These are phyloP conservation scores for Coptotermes formosanus DNA, from an alignment of 1,140 invertebrate species.

Conservation along the genomic window DNA sequence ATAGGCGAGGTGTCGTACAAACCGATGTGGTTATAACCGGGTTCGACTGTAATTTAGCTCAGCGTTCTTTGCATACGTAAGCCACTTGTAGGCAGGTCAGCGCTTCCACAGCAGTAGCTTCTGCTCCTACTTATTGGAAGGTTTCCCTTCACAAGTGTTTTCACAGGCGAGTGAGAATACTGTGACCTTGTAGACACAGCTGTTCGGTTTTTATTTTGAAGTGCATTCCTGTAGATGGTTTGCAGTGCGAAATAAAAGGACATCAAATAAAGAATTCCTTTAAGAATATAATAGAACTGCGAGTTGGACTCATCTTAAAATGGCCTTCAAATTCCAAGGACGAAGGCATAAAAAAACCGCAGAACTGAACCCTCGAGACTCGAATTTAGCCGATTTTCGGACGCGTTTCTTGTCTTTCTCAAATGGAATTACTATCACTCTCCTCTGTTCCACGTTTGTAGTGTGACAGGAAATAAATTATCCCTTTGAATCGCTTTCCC, in stretches of 20 bases:
- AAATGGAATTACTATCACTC: background rate
- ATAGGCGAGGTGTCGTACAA: too few species aligned
- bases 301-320: background rate
- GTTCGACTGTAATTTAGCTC: too few species aligned
- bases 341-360: background rate
- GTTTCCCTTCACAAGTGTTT: too few species aligned
- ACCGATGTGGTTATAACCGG: too few species aligned
- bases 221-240: conserved; percentile 15
- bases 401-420: background rate
- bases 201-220: background rate
- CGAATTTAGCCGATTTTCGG: background rate
- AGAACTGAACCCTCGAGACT: background rate
- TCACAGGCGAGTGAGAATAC: too few species aligned
- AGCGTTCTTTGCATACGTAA: too few species aligned
- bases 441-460: background rate
- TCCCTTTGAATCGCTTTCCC: background rate
- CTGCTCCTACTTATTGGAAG: too few species aligned
- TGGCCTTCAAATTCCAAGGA: background rate
- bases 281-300: background rate
- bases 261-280: background rate
- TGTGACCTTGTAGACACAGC: too few species aligned
- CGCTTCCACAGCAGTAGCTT: too few species aligned
- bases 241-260: background rate
- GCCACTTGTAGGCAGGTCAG: too few species aligned
- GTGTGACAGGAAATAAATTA: background rate